Evolutionary conservation across 2,113 vertebrate genomes (phyloP).

Genomic region (Cyanoderma ruficeps): DNA sequence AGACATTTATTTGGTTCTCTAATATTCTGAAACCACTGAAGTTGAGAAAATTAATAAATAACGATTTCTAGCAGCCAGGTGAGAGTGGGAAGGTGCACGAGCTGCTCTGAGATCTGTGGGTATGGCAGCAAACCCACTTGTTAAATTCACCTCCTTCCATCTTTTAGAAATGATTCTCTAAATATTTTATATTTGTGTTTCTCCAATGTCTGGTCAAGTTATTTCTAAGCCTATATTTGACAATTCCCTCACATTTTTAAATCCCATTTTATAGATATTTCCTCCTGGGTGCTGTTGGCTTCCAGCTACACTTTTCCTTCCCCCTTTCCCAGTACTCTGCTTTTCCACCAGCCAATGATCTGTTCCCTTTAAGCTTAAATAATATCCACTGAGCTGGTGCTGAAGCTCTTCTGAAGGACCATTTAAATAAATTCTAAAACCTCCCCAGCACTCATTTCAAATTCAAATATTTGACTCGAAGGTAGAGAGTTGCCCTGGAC

Average conservation of each 20-base stretch:
- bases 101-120: background rate
- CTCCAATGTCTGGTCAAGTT: background rate
- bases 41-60: background rate
- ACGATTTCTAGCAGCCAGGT: background rate
- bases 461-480: constrained; percentile 62
- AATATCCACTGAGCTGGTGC: background rate
- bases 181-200: background rate
- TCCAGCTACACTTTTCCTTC: background rate
- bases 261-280: background rate
- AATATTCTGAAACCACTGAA: background rate
- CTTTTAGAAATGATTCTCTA: background rate
- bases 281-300: background rate
- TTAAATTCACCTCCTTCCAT: background rate
- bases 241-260: background rate
- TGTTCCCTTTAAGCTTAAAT: background rate
- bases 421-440: constrained; percentile 61
- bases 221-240: background rate
- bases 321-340: background rate
- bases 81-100: background rate
- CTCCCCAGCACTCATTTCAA: constrained; percentile 69
- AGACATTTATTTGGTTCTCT: background rate
- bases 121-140: background rate
- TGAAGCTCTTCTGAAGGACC: constrained; percentile 48
- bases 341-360: constrained; percentile 38
- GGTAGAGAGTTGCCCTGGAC: constrained; percentile 49